Percentiles rank a stretch among this genome's conserved stretches.
Evolutionary conservation across 2,113 vertebrate genomes (phyloP).

Genomic region (Nannobrachium achirus): DNA sequence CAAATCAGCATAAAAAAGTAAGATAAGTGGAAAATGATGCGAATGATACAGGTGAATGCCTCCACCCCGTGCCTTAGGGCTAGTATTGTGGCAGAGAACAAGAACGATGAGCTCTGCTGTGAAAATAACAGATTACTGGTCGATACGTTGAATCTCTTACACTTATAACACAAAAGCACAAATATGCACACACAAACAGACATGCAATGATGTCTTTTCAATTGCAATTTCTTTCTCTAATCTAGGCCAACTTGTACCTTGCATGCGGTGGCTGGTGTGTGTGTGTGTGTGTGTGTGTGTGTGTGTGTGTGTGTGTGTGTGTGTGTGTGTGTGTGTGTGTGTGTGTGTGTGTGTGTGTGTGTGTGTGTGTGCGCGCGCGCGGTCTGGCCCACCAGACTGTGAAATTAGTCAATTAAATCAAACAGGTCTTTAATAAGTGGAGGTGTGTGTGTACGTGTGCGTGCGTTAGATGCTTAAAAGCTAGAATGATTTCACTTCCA

Average conservation of each 20-base stretch:
- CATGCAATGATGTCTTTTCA: too few relatives aligned
- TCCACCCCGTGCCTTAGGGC: too few relatives aligned
- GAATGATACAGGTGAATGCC: too few relatives aligned
- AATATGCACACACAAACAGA: constrained; percentile 1
- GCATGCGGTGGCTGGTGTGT: neutral
- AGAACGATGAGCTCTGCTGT: too few relatives aligned
- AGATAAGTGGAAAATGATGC: too few relatives aligned
- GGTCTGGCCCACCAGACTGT: constrained; percentile 24
- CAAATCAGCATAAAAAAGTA: too few relatives aligned
- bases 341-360: neutral
- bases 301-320: neutral
- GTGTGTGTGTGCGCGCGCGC: neutral
- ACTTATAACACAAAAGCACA: neutral
- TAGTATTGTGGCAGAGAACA: too few relatives aligned
- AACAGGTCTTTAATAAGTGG: constrained; percentile 25
- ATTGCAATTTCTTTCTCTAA: constrained; percentile 18
- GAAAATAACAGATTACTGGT: too few relatives aligned
- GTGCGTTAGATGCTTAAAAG: neutral
- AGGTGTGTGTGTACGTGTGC: neutral
- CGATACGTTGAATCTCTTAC: too few relatives aligned
- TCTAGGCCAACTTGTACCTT: neutral
- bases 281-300: too few relatives aligned
- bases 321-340: neutral
- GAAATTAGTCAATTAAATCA: constrained; percentile 39
- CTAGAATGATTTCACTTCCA: neutral